These are phyloP conservation scores for Aphelocoma coerulescens DNA, from an alignment of 2,113 vertebrate species.

Conservation along the genomic window DNA sequence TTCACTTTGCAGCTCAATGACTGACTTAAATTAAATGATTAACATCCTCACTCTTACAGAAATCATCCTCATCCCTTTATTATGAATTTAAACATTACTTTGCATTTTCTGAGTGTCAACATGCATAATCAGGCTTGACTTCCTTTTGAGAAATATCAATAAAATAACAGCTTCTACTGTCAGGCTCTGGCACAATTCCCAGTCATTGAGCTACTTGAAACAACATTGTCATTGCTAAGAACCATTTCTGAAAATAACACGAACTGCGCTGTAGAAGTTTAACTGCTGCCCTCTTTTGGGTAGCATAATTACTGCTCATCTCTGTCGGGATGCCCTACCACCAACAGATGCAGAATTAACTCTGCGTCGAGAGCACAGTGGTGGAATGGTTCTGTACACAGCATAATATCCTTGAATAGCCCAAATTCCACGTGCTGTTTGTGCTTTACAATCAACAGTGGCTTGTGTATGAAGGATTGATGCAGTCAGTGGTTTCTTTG, in stretches of 20 bases:
- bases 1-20: not conserved
- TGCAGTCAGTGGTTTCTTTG: not conserved
- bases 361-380: not conserved
- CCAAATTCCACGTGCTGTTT: not conserved
- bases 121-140: constrained; percentile 15
- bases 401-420: not conserved
- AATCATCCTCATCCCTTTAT: not conserved
- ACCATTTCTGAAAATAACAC: not conserved
- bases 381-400: not conserved
- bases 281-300: constrained; percentile 59
- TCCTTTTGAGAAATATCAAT: constrained; percentile 27
- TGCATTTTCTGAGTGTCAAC: constrained; percentile 38
- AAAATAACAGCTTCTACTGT: constrained; percentile 23
- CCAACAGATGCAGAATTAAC: not conserved
- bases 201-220: constrained; percentile 31
- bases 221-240: not conserved
- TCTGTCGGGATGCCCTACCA: not conserved
- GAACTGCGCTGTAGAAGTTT: not conserved
- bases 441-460: not conserved
- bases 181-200: constrained; percentile 15
- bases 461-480: not conserved
- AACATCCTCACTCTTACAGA: not conserved
- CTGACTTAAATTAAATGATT: not conserved
- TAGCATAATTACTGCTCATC: not conserved
- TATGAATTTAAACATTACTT: constrained; percentile 7